These are phyloP conservation scores for Imbricaverruca yamaguchii DNA, from an alignment of 2,888 invertebrate species.

Conservation along the genomic window DNA sequence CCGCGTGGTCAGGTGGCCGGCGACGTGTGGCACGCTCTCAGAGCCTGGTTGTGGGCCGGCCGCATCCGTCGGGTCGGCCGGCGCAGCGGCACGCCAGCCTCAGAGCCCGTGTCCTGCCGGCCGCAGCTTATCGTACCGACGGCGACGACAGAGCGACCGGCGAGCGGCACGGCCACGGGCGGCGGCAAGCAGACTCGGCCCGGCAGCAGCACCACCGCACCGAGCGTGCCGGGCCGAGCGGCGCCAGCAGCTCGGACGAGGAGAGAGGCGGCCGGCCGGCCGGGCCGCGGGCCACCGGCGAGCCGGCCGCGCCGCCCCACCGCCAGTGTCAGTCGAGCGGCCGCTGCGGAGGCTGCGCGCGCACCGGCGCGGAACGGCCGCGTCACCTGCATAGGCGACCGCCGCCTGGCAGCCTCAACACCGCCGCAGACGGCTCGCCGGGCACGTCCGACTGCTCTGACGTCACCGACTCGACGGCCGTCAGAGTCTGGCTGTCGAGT, in stretches of 20 bases:
- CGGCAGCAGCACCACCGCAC: background rate
- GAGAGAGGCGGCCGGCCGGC: background rate
- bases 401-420: too few relatives aligned
- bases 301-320: background rate
- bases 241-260: background rate
- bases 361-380: background rate
- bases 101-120: background rate
- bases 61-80: background rate
- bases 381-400: too few relatives aligned
- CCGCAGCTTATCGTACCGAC: too few relatives aligned
- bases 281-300: background rate
- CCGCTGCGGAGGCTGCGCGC: background rate
- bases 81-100: background rate
- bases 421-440: too few relatives aligned
- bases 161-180: background rate
- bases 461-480: too few relatives aligned
- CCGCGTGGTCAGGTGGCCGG: background rate
- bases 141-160: too few relatives aligned
- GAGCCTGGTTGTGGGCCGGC: background rate
- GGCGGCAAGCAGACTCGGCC: background rate
- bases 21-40: background rate
- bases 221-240: background rate
- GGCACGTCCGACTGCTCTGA: too few relatives aligned
- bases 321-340: background rate
- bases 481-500: background rate